phyloP scores from a whole-genome alignment of 1,140 invertebrate genomes.

The Scylla paramamosain region DNA sequence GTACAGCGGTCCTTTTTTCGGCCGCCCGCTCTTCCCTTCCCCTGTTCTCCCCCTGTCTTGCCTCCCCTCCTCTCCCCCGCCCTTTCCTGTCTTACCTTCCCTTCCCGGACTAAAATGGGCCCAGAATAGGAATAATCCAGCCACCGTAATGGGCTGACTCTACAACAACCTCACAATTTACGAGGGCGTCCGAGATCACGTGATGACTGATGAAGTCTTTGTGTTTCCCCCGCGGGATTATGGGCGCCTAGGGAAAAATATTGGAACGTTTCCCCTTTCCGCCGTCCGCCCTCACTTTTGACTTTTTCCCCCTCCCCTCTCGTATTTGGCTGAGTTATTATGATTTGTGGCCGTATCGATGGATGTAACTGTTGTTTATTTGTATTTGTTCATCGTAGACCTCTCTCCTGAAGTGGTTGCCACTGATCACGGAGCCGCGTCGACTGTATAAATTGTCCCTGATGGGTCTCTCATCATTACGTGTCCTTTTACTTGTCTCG shows the following conservation, averaged over 20 bases:
- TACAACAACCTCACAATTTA: conserved; percentile 12
- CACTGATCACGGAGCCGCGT: too few species aligned
- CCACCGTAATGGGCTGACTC: background rate
- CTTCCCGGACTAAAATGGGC: background rate
- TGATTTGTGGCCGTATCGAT: background rate
- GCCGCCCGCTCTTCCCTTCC: background rate
- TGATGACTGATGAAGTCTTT: conserved; percentile 13
- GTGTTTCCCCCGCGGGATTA: background rate
- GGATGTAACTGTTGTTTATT: background rate
- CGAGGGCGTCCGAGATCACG: background rate
- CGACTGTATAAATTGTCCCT: too few species aligned
- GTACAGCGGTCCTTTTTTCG: too few species aligned
- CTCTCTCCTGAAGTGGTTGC: too few species aligned
- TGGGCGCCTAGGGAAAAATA: background rate
- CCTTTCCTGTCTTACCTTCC: background rate
- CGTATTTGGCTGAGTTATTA: background rate
- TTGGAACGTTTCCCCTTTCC: background rate
- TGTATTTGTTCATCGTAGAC: background rate
- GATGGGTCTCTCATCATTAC: too few species aligned
- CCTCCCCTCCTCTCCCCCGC: background rate
- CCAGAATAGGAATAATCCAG: conserved; percentile 2
- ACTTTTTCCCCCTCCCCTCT: background rate
- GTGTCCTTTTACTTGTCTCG: too few species aligned
- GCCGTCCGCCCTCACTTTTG: background rate
- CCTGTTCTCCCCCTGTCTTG: background rate